phyloP scores from a whole-genome alignment of 2,888 invertebrate genomes.

The Lagria hirta region DNA sequence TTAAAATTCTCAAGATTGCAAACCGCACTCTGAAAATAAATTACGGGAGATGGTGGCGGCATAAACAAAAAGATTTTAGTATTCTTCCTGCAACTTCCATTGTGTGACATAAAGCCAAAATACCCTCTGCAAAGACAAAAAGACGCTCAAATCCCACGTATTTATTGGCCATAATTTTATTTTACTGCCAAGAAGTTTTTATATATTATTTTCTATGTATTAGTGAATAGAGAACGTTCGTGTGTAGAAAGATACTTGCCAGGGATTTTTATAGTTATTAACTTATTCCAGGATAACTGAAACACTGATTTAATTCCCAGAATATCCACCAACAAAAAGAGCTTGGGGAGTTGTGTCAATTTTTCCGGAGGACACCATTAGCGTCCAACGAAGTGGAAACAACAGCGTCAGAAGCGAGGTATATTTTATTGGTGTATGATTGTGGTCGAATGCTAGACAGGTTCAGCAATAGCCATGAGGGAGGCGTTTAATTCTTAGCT shows the following conservation, averaged over 20 bases:
- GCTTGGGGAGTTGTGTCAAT: too few relatives aligned
- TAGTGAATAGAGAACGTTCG: too few relatives aligned
- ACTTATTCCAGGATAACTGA: conserved; percentile 6
- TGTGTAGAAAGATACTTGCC: too few relatives aligned
- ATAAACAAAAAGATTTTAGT: too few relatives aligned
- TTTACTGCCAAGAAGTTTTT: conserved; percentile 19
- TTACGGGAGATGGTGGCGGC: too few relatives aligned
- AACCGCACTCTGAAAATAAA: too few relatives aligned
- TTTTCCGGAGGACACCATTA: conserved; percentile 28
- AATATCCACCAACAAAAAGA: conserved; percentile 2
- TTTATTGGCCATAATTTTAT: conserved; percentile 20
- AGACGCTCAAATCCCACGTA: conserved; percentile 16
- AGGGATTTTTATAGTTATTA: conserved; percentile 12
- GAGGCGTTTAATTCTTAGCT: conserved; percentile 46
- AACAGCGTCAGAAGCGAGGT: conserved; percentile 6
- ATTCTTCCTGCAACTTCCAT: too few relatives aligned
- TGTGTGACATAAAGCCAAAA: too few relatives aligned
- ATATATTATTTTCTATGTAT: conserved; percentile 7
- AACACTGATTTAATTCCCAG: conserved; percentile 10
- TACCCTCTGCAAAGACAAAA: conserved; percentile 15
- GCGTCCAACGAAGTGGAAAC: conserved; percentile 20
- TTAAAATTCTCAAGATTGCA: too few relatives aligned
- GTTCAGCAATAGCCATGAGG: conserved; percentile 39
- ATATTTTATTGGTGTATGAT: conserved; percentile 35
- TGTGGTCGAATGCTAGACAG: conserved; percentile 31